Conservation (phyloP, 2,113 vertebrate species). For the Orientallactaga bullata region DNA sequence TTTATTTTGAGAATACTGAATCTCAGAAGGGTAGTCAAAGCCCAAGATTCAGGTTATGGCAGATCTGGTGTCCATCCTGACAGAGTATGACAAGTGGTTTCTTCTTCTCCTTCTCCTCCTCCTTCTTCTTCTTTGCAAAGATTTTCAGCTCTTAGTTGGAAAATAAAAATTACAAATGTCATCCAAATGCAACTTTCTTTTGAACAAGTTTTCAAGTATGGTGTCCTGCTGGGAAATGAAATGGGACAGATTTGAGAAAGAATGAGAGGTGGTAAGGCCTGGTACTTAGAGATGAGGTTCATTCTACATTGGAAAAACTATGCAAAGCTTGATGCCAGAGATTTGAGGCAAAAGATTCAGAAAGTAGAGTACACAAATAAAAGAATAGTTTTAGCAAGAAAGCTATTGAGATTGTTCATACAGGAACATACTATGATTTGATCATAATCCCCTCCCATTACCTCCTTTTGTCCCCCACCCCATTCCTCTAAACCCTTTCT, state of each 20-base stretch:
- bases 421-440: too few relatives aligned
- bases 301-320: neutral
- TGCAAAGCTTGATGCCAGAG: neutral
- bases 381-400: neutral
- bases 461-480: too few relatives aligned
- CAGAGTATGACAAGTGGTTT: too few relatives aligned
- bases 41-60: neutral
- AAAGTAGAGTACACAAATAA: neutral
- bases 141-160: neutral
- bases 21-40: neutral
- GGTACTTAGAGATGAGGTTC: neutral
- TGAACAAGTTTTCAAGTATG: neutral
- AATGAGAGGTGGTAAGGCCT: neutral
- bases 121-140: neutral
- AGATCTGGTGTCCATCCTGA: neutral
- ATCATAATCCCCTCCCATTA: too few relatives aligned
- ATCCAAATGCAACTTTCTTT: neutral
- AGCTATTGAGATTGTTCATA: too few relatives aligned
- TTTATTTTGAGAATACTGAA: constrained; percentile 50
- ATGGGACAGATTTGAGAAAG: neutral
- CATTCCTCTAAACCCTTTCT: too few relatives aligned
- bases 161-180: neutral
- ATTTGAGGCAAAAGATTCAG: neutral
- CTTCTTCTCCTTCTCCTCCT: neutral
- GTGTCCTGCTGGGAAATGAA: neutral